Evolutionary conservation across 1,140 invertebrate genomes (phyloP).

Genomic region (Trialeurodes vaporariorum): DNA sequence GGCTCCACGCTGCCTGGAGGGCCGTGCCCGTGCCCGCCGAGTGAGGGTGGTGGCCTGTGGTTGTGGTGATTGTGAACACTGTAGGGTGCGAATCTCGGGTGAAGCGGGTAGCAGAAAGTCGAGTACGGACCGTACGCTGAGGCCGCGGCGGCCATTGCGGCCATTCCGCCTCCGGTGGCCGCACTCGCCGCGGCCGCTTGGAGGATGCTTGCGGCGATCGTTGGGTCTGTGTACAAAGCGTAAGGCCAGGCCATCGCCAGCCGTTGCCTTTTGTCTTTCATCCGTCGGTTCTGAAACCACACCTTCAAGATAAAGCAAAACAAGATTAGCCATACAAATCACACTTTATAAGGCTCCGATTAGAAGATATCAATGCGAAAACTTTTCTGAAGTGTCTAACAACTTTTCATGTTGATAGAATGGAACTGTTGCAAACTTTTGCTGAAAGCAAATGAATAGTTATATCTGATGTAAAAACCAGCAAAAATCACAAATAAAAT

Average conservation of each 20-base stretch:
- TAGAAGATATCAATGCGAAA: too few relatives aligned
- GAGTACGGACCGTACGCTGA: slow-evolving; percentile 23
- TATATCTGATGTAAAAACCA: too few relatives aligned
- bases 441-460: too few relatives aligned
- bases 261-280: slow-evolving; percentile 95
- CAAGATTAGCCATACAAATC: too few relatives aligned
- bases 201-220: slow-evolving; percentile 79
- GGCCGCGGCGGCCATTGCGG: neutral
- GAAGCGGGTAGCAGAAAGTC: slow-evolving; percentile 25
- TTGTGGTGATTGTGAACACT: too few relatives aligned
- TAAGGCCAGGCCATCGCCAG: slow-evolving; percentile 92
- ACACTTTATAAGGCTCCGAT: too few relatives aligned
- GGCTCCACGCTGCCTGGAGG: slow-evolving; percentile 15
- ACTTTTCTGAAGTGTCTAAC: too few relatives aligned
- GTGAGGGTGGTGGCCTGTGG: slow-evolving; percentile 10
- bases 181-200: slow-evolving; percentile 55
- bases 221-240: slow-evolving; percentile 83
- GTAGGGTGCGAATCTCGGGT: slow-evolving; percentile 14
- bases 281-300: slow-evolving; percentile 98
- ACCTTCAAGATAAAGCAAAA: slow-evolving; percentile 48
- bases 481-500: too few relatives aligned
- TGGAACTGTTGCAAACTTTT: too few relatives aligned
- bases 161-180: slow-evolving; percentile 10
- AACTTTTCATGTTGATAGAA: too few relatives aligned
- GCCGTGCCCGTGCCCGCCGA: slow-evolving; percentile 3